These are phyloP conservation scores for Octodon degus DNA, from an alignment of 2,113 vertebrate species.

Conservation along the genomic window DNA sequence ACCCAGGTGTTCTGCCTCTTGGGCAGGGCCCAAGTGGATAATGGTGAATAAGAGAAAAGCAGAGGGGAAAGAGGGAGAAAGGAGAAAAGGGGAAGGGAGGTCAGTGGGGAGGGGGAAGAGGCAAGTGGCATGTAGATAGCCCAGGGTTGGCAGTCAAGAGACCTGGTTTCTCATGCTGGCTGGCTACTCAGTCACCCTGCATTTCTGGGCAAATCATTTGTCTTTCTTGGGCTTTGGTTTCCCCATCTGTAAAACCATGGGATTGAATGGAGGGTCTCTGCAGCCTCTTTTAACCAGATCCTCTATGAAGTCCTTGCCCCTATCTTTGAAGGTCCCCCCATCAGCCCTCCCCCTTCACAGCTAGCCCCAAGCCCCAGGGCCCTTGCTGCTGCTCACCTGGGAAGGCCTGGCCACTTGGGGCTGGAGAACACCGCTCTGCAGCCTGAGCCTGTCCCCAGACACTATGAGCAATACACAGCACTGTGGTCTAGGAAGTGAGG, in stretches of 20 bases:
- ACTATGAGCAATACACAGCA: not conserved
- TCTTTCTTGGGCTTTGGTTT: not conserved
- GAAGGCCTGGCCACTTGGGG: not conserved
- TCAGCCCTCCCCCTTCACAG: not conserved
- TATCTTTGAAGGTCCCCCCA: not conserved
- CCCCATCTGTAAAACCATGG: not conserved
- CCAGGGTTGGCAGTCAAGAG: not conserved
- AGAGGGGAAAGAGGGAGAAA: not conserved
- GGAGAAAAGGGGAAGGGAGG: not conserved
- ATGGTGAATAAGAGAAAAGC: not conserved
- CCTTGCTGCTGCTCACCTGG: constrained; percentile 52
- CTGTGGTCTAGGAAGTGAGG: constrained; percentile 29
- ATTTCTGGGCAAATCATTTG: not conserved
- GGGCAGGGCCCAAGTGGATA: not conserved
- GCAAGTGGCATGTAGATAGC: not conserved
- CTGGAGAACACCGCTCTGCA: not conserved
- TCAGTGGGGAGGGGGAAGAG: not conserved
- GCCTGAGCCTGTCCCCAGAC: not conserved
- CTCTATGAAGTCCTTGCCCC: not conserved
- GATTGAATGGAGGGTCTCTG: not conserved
- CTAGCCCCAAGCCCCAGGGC: not conserved
- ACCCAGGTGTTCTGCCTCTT: not conserved
- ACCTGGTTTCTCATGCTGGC: not conserved
- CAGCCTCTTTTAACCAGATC: not conserved
- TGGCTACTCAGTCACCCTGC: not conserved